A percentile compares a stretch with the other conserved stretches of the same genome.
phyloP scores from a whole-genome alignment of 2,888 invertebrate species.

The Lordiphosa andalusiaca region DNA sequence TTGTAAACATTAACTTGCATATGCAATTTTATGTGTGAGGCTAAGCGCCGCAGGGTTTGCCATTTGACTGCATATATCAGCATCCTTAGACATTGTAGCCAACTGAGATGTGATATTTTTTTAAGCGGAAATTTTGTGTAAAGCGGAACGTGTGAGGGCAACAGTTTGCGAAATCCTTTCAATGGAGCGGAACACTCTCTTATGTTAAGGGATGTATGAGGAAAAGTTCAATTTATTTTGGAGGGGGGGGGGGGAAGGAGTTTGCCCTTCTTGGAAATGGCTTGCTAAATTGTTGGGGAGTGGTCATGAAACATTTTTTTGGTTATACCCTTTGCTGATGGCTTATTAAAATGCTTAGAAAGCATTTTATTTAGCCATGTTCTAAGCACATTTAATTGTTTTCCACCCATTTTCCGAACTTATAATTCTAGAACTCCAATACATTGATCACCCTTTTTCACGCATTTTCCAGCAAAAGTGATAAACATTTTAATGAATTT shows the following conservation, averaged over 20 bases:
- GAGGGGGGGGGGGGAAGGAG: not conserved
- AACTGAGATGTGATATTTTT: constrained; percentile 42
- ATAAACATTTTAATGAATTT: too few species aligned
- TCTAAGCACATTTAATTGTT: too few species aligned
- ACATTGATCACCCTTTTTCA: too few species aligned
- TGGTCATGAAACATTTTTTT: too few species aligned
- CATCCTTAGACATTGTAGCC: constrained; percentile 54
- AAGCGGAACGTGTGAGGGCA: not conserved
- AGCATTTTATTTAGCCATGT: too few species aligned
- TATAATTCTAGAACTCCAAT: too few species aligned
- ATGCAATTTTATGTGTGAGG: constrained; percentile 67
- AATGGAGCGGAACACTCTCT: constrained; percentile 7
- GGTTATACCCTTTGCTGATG: too few species aligned
- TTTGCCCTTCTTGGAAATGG: not conserved
- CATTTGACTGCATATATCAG: constrained; percentile 30
- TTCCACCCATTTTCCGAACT: too few species aligned
- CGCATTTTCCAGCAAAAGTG: too few species aligned
- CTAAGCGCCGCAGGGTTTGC: constrained; percentile 47
- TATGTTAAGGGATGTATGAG: constrained; percentile 10
- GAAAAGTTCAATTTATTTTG: constrained; percentile 30
- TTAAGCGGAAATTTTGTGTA: constrained; percentile 16
- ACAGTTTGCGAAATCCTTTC: constrained; percentile 12
- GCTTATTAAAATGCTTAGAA: too few species aligned
- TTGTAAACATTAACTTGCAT: constrained; percentile 75
- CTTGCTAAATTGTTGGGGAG: too few species aligned